Base-by-base conservation (phyloP, 64 coral and sea anemone genomes). In the Astreopora myriophthalma region DNA sequence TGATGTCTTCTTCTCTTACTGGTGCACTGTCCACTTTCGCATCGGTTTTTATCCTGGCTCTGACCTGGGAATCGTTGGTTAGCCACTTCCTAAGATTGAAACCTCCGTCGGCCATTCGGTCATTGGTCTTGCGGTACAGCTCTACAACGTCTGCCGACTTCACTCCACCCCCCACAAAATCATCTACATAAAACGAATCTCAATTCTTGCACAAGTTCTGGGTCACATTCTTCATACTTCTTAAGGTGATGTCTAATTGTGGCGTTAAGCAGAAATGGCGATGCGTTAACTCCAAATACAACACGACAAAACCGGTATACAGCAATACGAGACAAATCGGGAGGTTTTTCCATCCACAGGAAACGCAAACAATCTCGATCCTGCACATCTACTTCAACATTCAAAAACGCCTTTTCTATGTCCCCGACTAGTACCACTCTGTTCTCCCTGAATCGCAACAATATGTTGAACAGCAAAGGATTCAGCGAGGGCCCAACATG, bases 161-260 rank as follows among this genome's bases (percentile, higher is more conserved):
- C n/a, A n/a, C n/a, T n/a, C n/a, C n/a, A n/a, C n/a, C n/a, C n/a
- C n/a, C n/a, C 12, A 66, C 75, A 39, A 88, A 46, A 32, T 85
- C 80, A 48, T 92, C 90, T 48, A 85, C 89, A 28, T 92, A 92
- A 31, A 71, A 74, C 13, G 34, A 42, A 19, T 68, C 39, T 11
- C 49, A n/a, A n/a, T n/a, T n/a, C n/a, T n/a, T n/a, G n/a, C n/a
- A n/a, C n/a, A n/a, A n/a, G n/a, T n/a, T n/a, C n/a, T n/a, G n/a
- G n/a, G n/a, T n/a, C n/a, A n/a, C n/a, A n/a, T n/a, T n/a, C n/a
- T n/a, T n/a, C n/a, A n/a, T n/a, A n/a, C n/a, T n/a, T n/a, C n/a
- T n/a, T n/a, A n/a, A n/a, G n/a, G n/a, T n/a, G n/a, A n/a, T n/a
- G n/a, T n/a, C n/a, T n/a, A n/a, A n/a, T n/a, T n/a, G n/a, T n/a